A percentile compares a stretch with the other conserved stretches of the same genome.
phyloP scores from a whole-genome alignment of 2,888 invertebrate species.

The Dolomedes plantarius region DNA sequence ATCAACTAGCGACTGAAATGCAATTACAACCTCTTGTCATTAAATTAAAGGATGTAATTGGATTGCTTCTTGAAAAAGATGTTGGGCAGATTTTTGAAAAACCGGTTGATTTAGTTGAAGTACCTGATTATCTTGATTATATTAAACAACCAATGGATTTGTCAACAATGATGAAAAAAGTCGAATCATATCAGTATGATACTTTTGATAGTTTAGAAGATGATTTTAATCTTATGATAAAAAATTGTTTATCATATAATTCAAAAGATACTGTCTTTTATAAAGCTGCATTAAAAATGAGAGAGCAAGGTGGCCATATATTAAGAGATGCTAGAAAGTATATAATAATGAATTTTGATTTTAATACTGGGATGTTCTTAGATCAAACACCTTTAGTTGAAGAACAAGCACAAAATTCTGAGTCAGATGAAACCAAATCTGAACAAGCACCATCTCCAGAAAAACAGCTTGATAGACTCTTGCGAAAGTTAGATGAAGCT shows the following conservation, averaged over 20 bases:
- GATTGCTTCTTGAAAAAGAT: slow-evolving; percentile 87
- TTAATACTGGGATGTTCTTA: slow-evolving; percentile 77
- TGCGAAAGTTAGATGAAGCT: slow-evolving; percentile 82
- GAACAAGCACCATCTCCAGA: slow-evolving; percentile 74
- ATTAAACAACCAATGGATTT: slow-evolving; percentile 93
- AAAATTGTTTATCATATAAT: slow-evolving; percentile 96
- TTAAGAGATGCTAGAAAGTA: slow-evolving; percentile 88
- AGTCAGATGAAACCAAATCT: slow-evolving; percentile 75
- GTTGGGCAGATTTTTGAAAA: slow-evolving; percentile 92
- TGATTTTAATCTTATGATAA: slow-evolving; percentile 97
- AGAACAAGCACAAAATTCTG: slow-evolving; percentile 78
- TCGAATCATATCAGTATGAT: slow-evolving; percentile 78
- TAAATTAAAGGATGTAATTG: slow-evolving; percentile 85
- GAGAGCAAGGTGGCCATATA: slow-evolving; percentile 87
- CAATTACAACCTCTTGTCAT: slow-evolving; percentile 89
- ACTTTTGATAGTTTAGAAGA: slow-evolving; percentile 87
- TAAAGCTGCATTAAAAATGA: slow-evolving; percentile 90
- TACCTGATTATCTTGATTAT: slow-evolving; percentile 92
- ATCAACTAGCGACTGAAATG: slow-evolving; percentile 83
- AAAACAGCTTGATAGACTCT: slow-evolving; percentile 79
- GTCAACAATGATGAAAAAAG: slow-evolving; percentile 85
- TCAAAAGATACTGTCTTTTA: slow-evolving; percentile 96
- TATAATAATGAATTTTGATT: slow-evolving; percentile 81
- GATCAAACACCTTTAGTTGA: slow-evolving; percentile 55
- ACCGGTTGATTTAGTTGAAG: slow-evolving; percentile 87